Evolutionary conservation across 2,113 vertebrate genomes (phyloP).

Genomic region (Mellivora capensis): DNA sequence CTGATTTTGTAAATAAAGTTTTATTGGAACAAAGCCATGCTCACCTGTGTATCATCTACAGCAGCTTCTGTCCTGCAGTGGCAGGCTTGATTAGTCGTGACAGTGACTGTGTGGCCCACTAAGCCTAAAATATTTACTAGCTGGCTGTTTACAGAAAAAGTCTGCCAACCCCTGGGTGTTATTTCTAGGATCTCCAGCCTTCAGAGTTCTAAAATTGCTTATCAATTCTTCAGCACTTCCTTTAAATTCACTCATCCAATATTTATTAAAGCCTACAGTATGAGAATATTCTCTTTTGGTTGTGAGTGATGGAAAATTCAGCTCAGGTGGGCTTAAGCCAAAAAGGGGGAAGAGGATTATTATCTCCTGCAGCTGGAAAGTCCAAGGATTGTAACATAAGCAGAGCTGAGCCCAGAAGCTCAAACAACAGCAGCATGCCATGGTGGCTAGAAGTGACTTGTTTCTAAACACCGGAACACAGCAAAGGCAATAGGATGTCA

Average conservation of each 20-base stretch:
- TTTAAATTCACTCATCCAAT: conserved; percentile 49
- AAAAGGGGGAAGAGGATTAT: neutral
- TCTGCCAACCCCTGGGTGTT: neutral
- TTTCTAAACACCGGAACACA: neutral
- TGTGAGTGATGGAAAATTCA: neutral
- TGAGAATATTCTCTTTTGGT: conserved; percentile 44
- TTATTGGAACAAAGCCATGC: neutral
- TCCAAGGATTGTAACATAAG: neutral
- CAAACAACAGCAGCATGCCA: neutral
- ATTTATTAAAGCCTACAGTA: conserved; percentile 34
- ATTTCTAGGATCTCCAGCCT: neutral
- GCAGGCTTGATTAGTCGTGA: neutral
- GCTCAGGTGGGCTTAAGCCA: neutral
- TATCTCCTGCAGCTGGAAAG: neutral
- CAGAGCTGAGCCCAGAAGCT: neutral
- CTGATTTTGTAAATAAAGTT: conserved; percentile 39
- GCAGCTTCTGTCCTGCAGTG: neutral
- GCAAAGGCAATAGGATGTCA: neutral
- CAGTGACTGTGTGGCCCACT: neutral
- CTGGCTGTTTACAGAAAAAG: conserved; percentile 36
- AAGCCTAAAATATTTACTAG: conserved; percentile 35
- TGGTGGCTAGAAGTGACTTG: neutral
- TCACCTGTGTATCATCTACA: neutral
- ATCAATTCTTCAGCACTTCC: conserved; percentile 44
- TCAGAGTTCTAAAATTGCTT: conserved; percentile 46